These are phyloP conservation scores for Parascotia fuliginaria DNA, from an alignment of 2,888 invertebrate genomes.

Conservation along the genomic window DNA sequence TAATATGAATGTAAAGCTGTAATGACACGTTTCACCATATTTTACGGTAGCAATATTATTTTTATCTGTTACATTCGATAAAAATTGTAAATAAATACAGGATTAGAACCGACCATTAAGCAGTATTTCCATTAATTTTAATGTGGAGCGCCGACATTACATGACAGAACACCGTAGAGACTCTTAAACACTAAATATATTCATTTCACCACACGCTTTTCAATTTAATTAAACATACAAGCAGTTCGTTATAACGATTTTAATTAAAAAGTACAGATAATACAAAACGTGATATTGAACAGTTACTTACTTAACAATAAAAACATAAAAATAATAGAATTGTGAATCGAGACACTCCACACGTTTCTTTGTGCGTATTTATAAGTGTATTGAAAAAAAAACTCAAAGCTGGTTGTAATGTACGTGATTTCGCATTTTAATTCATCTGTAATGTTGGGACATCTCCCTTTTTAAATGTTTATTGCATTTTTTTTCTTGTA, in stretches of 20 bases:
- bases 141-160: slow-evolving; percentile 55
- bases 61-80: slow-evolving; percentile 36
- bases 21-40: slow-evolving; percentile 7
- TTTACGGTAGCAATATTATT: slow-evolving; percentile 19
- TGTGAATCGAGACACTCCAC: slow-evolving; percentile 51
- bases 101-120: slow-evolving; percentile 63
- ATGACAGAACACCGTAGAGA: slow-evolving; percentile 47
- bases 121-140: slow-evolving; percentile 65
- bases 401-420: slow-evolving; percentile 67
- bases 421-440: slow-evolving; percentile 85
- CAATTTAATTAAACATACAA: slow-evolving; percentile 34
- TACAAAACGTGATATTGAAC: slow-evolving; percentile 37
- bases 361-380: slow-evolving; percentile 60
- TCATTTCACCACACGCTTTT: slow-evolving; percentile 15
- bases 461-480: slow-evolving; percentile 75
- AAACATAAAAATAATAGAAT: slow-evolving; percentile 49
- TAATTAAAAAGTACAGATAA: slow-evolving; percentile 38
- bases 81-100: slow-evolving; percentile 55
- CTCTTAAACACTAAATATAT: slow-evolving; percentile 30
- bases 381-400: slow-evolving; percentile 77
- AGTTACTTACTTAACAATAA: slow-evolving; percentile 51
- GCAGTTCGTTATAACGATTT: slow-evolving; percentile 25
- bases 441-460: slow-evolving; percentile 69
- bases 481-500: slow-evolving; percentile 63
- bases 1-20: background rate